Percentiles rank a stretch among this genome's conserved stretches.
Evolutionary conservation across 2,113 vertebrate genomes (phyloP).

Genomic region (Chionodraco myersi): DNA sequence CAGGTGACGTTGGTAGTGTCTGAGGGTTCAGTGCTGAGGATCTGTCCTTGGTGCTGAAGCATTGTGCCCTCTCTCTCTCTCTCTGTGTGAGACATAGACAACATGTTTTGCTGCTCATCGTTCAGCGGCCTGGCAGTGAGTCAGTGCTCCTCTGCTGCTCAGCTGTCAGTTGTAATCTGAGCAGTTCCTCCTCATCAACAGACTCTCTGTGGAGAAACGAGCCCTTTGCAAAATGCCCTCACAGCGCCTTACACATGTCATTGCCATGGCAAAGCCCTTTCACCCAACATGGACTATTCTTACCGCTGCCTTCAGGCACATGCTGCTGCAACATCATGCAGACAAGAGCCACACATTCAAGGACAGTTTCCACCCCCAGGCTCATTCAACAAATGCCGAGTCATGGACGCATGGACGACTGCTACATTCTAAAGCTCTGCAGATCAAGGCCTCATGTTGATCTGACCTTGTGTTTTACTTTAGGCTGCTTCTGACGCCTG

Average conservation of each 20-base stretch:
- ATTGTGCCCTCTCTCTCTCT: neutral
- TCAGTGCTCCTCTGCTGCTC: conserved; percentile 50
- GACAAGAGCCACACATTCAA: conserved; percentile 48
- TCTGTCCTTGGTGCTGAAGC: conserved; percentile 68
- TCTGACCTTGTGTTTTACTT: conserved; percentile 16
- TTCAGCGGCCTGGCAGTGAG: conserved; percentile 36
- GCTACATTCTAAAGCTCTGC: neutral
- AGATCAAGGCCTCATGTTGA: conserved; percentile 20
- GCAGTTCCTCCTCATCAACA: conserved; percentile 29
- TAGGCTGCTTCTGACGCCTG: conserved; percentile 12
- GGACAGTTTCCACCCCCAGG: conserved; percentile 41
- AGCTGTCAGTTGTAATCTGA: conserved; percentile 61
- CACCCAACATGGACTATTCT: conserved; percentile 61
- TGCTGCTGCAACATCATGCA: conserved; percentile 37
- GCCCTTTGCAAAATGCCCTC: conserved; percentile 47
- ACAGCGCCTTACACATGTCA: conserved; percentile 35
- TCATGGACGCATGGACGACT: conserved; percentile 47
- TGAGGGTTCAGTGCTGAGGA: conserved; percentile 6
- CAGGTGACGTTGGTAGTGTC: neutral
- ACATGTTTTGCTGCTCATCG: conserved; percentile 41
- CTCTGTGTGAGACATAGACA: conserved; percentile 24
- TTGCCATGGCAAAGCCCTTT: conserved; percentile 70
- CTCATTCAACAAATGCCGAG: conserved; percentile 39
- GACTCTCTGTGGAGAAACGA: conserved; percentile 28
- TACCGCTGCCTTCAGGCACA: conserved; percentile 47